Evolutionary conservation across 2,113 vertebrate genomes (phyloP).

Genomic region (Condylura cristata): DNA sequence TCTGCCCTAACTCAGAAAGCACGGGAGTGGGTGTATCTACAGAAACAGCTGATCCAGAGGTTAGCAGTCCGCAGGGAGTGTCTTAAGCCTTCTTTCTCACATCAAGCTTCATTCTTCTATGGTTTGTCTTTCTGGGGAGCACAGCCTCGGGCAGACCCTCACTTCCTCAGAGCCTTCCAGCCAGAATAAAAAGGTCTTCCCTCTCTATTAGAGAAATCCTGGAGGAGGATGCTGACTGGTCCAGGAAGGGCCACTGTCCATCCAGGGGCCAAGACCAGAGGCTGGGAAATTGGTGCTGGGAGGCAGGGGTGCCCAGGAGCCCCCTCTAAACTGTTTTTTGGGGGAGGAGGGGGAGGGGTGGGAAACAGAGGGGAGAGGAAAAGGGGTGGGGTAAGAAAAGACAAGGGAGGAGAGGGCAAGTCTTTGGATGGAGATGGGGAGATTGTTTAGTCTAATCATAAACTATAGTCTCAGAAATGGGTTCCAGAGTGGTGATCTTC

Average conservation of each 20-base stretch:
- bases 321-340: too few relatives aligned
- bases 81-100: background rate
- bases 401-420: too few relatives aligned
- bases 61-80: background rate
- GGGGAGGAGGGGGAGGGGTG: background rate
- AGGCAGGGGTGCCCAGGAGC: too few relatives aligned
- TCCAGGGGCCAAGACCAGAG: too few relatives aligned
- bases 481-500: background rate
- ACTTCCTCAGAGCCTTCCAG: background rate
- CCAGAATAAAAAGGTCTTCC: background rate
- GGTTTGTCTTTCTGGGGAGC: background rate
- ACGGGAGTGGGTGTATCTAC: background rate
- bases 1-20: background rate
- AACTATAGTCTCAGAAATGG: background rate
- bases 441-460: background rate
- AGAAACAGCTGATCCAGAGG: background rate
- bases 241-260: too few relatives aligned
- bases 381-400: too few relatives aligned
- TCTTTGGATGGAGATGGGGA: too few relatives aligned
- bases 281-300: too few relatives aligned
- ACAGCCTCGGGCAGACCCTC: background rate
- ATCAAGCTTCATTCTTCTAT: background rate
- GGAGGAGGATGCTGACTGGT: too few relatives aligned
- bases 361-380: background rate
- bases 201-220: too few relatives aligned